Base-by-base conservation (phyloP, 2,888 invertebrate species). In the Oscheius sp. region DNA sequence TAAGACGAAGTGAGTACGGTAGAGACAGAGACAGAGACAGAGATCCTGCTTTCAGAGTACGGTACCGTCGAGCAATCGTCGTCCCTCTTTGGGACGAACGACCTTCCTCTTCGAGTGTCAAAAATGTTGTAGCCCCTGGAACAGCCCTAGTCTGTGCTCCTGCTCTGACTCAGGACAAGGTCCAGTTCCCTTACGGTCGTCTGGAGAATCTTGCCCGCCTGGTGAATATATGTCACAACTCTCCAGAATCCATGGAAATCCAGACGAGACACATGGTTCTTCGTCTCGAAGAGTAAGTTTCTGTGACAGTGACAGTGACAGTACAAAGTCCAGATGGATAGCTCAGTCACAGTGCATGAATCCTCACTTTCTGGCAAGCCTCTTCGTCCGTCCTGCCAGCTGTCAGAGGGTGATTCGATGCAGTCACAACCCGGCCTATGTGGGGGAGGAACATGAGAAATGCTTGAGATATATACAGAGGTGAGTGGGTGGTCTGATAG, bases 351-450 rank as follows among this genome's bases (percentile, higher is more conserved):
- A 84, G 73, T 57, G 72, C n/a, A 50, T 59, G 7, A 78, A 84
- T 68, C 47, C 75, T 5, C 70, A 76, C 58, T 87, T 87, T 72
- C 55, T 87, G 48, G 59, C 78, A 0, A 72, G 74, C 10, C 76
- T 86, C 9, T 87, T 87, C 70, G 70, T 77, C 35, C 75, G 79
- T 33, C 78, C 78, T 13, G 60, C 83, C 7, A 76, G 83, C 9
- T 62, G 68, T 11, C 50, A 65, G 5, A 73, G 87, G 47, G 76
- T 86, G 11, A 58, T 80, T 5, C 42, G 57, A 1, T 87, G 87
- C 73, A 83, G 76, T 2, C 87, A 87, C 76, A 86, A 87, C 76
- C 86, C 86, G 10, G 86, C 85, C 2, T 78, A 79, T 60, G 74
- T 79, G 21, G 84, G 70, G 2, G 58, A 70, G 11, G 70, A 70